phyloP scores from a whole-genome alignment of 1,140 invertebrate genomes.

The Chrysomallon squamiferum region DNA sequence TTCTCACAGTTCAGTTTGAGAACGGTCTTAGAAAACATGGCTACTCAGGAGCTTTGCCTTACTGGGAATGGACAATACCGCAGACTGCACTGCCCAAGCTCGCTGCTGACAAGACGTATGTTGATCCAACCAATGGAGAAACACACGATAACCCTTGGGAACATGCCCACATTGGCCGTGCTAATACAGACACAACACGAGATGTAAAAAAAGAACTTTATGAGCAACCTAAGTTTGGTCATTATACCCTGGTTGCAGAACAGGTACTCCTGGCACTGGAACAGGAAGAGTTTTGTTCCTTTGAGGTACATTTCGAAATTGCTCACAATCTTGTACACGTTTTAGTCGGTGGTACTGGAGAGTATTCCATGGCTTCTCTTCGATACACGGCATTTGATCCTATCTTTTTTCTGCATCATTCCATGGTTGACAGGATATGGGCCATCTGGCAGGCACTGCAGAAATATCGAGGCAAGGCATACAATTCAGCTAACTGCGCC shows the following conservation, averaged over 20 bases:
- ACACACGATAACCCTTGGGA: constrained; percentile 21
- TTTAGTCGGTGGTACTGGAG: constrained; percentile 21
- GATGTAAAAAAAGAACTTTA: constrained; percentile 15
- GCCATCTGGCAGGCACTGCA: constrained; percentile 35
- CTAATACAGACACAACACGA: constrained; percentile 17
- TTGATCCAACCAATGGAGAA: constrained; percentile 12
- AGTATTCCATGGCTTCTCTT: constrained; percentile 24
- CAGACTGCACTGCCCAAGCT: constrained; percentile 13
- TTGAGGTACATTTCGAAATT: constrained; percentile 30
- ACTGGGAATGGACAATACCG: constrained; percentile 30
- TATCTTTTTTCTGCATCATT: constrained; percentile 25
- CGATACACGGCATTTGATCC: constrained; percentile 27
- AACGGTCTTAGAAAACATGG: constrained; percentile 16
- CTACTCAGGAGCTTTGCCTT: constrained; percentile 16
- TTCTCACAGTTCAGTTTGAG: constrained; percentile 17
- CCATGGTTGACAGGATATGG: constrained; percentile 25
- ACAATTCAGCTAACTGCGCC: constrained; percentile 27
- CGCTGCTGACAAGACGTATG: constrained; percentile 10
- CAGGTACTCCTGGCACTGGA: constrained; percentile 15
- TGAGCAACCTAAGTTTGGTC: constrained; percentile 8
- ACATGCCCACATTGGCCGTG: constrained; percentile 10
- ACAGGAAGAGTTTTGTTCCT: constrained; percentile 20
- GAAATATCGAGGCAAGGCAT: constrained; percentile 15
- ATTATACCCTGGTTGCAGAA: constrained; percentile 20
- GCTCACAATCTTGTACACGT: constrained; percentile 31